These are phyloP conservation scores for Meriones unguiculatus DNA, from an alignment of 2,113 vertebrate genomes.

Conservation along the genomic window DNA sequence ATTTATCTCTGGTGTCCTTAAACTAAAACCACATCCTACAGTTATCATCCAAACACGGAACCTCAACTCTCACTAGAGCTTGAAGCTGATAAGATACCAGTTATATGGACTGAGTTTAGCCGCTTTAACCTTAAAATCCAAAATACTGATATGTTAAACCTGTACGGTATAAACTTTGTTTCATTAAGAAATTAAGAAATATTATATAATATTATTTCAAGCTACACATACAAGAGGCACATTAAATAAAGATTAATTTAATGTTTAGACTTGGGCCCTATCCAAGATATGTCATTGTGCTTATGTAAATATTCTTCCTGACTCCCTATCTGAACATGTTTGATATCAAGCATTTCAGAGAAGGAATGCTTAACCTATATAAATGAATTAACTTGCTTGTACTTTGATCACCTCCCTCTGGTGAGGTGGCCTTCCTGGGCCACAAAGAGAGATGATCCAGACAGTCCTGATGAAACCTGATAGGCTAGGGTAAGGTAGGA, in stretches of 20 bases:
- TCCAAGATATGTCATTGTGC: background rate
- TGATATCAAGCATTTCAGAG: background rate
- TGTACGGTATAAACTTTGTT: background rate
- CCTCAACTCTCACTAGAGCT: background rate
- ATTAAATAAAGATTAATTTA: background rate
- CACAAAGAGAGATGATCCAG: no score
- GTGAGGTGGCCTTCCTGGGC: no score
- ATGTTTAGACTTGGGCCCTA: background rate
- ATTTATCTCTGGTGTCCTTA: background rate
- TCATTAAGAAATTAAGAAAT: background rate
- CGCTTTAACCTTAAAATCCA: background rate
- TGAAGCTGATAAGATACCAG: background rate
- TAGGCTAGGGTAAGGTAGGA: no score
- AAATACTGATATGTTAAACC: background rate
- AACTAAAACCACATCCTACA: background rate
- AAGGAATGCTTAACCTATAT: background rate
- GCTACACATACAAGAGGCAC: background rate
- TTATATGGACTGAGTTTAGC: background rate
- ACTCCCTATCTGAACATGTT: background rate
- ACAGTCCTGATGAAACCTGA: no score
- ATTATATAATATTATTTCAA: background rate
- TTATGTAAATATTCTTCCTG: background rate
- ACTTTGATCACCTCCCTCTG: no score
- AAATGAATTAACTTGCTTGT: background rate
- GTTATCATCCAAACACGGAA: background rate